Base-by-base conservation (phyloP, 2,888 invertebrate species). In the Plagiodera versicolora region DNA sequence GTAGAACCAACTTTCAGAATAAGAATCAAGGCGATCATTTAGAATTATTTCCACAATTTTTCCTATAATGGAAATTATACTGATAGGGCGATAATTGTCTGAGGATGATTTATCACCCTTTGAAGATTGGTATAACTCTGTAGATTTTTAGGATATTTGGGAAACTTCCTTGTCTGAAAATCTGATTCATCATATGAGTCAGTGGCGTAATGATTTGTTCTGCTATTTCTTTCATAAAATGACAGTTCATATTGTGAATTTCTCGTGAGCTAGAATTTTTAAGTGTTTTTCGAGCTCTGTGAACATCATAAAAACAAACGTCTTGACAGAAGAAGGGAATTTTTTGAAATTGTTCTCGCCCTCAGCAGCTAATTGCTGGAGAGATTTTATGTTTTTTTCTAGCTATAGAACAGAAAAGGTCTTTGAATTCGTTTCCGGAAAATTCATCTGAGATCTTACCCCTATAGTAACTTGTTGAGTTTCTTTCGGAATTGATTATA, bases 71-170 rank as follows among this genome's bases (percentile, higher is more conserved):
- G 48, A 48, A 48, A 48, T 20, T 48, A 24, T 48, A 3, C 24
- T 48, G 24, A 48, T 48, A 4, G 48, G 48, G 48, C 28, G 48
- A 24, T 48, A 20, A 24, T 48, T 48, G 24, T 48, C 24, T 24
- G 24, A 24, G 28, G 48, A 48, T 48, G 48, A 20, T 20, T 48
- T 20, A 28, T 48, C 48, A 11, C 48, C 48, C n/a, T 24, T 48
- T 48, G 24, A 24, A 48, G 48, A 48, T 48, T 8, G 48, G 20
- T 48, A 48, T 14, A 48, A 48, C 48, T 48, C 48, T 48, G 48
- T 9, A 19, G n/a, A 48, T 48, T 48, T 48, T 24, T 1, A 20
- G 48, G 24, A 24, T 48, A 48, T 48, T 47, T 18, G 47, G 20
- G 47, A 47, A 47, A 47, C 2, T 18, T 18, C 47, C 47, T 20